Evolutionary conservation across 35 echinoderm and acorn worm genomes (phyloP), one percentile per base, ranked within the genome.

Genomic region (Acanthaster planci): DNA sequence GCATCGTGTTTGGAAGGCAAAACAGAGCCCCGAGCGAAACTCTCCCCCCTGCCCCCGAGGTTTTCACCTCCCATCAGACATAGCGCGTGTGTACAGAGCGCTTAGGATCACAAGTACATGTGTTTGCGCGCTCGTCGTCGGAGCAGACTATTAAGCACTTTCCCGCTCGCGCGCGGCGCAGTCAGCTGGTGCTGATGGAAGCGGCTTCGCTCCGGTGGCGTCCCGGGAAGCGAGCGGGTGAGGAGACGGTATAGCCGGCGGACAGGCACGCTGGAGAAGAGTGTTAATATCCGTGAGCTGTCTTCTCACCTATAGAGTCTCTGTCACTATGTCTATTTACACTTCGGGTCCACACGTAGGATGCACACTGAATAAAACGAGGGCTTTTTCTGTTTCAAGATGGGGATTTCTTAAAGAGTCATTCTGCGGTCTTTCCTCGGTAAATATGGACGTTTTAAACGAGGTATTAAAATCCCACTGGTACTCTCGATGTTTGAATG

Each of bases 1-100:
- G 64, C 64, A 72, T 72, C 64, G 34, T 72, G 64, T 72, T 72
- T 72, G 64, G 64, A 72, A 72, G 64, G 34, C 64, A 72, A 72
- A 72, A 72, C 34, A 31, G 26, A 72, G 21, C 64, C 64, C 64
- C 26, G 26, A 72, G 64, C 64, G 2, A 72, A 72, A 26, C 30
- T 3, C 19, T 72, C 14, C 23, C 64, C 12, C 30, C 30, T 4
- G 64, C 64, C 64, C 64, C 64, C 64, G 14, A 26, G 64, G 64
- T 72, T 10, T 26, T 72, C 30, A 34, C 19, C 64, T 26, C 64
- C 64, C 64, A 72, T 72, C 64, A 72, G 64, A 31, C 64, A 72
- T 72, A 72, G 22, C 34, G 64, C 30, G 14, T 72, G 64, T 72
- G 64, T 72, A 72, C 64, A 21, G 64, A 72, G 34, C 64, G 64